These are phyloP conservation scores for Phytoseiulus persimilis DNA, from an alignment of 2,888 invertebrate genomes.

Conservation along the genomic window DNA sequence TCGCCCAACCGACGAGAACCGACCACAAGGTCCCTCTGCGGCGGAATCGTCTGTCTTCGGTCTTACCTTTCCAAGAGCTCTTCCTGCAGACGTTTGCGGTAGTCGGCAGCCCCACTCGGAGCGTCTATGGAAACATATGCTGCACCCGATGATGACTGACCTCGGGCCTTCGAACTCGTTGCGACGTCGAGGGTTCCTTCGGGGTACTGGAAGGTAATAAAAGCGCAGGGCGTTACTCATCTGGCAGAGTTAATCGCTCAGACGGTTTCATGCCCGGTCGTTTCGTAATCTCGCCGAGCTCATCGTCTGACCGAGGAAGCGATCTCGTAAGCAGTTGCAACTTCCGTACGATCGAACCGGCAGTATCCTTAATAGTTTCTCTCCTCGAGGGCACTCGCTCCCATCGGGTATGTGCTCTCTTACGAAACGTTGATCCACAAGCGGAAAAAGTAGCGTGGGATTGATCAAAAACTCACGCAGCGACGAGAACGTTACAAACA, in stretches of 20 bases:
- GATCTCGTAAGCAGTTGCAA: not conserved
- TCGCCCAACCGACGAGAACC: no score
- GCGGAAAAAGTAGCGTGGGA: no score
- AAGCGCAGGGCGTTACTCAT: not conserved
- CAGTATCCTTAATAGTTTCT: no score
- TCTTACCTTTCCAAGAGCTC: slow-evolving; percentile 74
- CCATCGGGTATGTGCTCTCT: no score
- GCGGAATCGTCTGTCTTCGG: slow-evolving; percentile 49
- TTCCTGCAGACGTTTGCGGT: slow-evolving; percentile 68
- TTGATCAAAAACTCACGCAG: no score
- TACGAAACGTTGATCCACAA: no score
- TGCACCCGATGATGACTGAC: slow-evolving; percentile 34
- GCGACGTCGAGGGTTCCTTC: slow-evolving; percentile 47
- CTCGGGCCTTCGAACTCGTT: slow-evolving; percentile 37
- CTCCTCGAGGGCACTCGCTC: no score
- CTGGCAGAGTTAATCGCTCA: not conserved
- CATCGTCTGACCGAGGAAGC: not conserved
- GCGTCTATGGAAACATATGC: slow-evolving; percentile 19
- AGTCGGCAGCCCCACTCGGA: slow-evolving; percentile 57
- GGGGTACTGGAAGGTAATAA: slow-evolving; percentile 46
- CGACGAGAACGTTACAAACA: no score
- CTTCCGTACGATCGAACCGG: not conserved
- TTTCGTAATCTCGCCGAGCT: not conserved
- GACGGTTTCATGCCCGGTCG: not conserved
- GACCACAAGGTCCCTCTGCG: slow-evolving; percentile 39